Base-by-base conservation (phyloP, 2,888 invertebrate species). In the Sabatieria punctata region DNA sequence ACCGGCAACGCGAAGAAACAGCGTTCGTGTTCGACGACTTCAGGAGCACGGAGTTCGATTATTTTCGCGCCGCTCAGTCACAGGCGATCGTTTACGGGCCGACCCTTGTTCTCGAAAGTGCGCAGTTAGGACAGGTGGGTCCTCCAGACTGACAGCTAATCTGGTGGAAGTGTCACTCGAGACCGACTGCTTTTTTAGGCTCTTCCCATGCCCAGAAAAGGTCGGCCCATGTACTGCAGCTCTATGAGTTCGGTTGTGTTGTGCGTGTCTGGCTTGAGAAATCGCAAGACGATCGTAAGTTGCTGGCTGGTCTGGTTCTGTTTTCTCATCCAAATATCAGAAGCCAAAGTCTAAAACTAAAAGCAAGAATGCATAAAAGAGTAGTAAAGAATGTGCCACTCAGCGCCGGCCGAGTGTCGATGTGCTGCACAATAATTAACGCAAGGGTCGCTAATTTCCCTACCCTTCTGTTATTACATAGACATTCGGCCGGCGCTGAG, bases 231-330 rank as follows among this genome's bases (percentile, higher is more conserved):
- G 62, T 89, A 80, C 71, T 84, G 81, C 67, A 76, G 80, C 61
- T 77, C 84, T 49, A 88, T 91, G 86, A 76, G 78, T 58, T 83
- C 84, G 53, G 78, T 83, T 45, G 79, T 85, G 60, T 78, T 86
- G 56, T 86, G 85, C 70, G 86, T 89, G 71, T 85, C 86, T 49
- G 88, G 88, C 49, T 86, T 38, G 19, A 6, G 22, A 11, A 38
- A 38, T 21, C n/a, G 38, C 11, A 13, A 38, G 38, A n/a, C 11
- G 19, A 38, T 38, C 11, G 38, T 38, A 38, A 38, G 38, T 8
- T 11, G 30, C 30, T 15, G 30, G n/a, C n/a, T n/a, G n/a, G n/a
- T n/a, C n/a, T n/a, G n/a, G n/a, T n/a, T n/a, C n/a, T n/a, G n/a
- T n/a, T n/a, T n/a, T n/a, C n/a, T n/a, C n/a, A n/a, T n/a, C n/a